Evolutionary conservation across 2,888 invertebrate genomes (phyloP), one percentile per base, ranked within the genome.

Genomic region (Limnephilus rhombicus): DNA sequence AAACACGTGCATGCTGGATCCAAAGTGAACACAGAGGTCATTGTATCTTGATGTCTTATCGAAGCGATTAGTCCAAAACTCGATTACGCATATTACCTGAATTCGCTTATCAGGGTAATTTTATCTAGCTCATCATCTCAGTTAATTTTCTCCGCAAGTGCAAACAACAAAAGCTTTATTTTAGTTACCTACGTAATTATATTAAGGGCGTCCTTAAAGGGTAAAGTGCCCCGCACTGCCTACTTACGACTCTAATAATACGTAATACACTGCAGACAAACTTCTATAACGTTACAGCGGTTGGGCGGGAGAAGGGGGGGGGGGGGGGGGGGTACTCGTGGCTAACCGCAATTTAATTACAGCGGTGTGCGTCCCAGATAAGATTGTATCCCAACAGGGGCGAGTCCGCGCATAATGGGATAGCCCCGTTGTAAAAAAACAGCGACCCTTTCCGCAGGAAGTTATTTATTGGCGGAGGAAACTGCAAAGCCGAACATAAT

Each of bases 261-360:
- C 68, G 24, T 68, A 68, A 68, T 68, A 68, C 24, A 68, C 68
- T 53, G 87, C 87, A 85, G 85, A 85, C 86, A 86, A 86, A 86
- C 49, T 86, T 37, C 83, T 41, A 83, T 86, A 49, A 86, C 45
- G 45, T 89, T 45, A 37, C 82, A 29, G 81, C 45, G 29, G 68
- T 68, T 53, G 18, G 68, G 68, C 18, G 24, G 68, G 68, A 24
- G 37, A 18, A 3, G 45, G 89, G 3, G 29, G 88, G 83, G 83
- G 12, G 45, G 89, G 3, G 29, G 88, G 83, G 83, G 18, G 83
- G 37, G 34, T 83, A 83, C 86, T 68, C 68, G 68, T 68, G 90
- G 89, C 93, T 93, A 93, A 93, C 93, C 93, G 92, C 93, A 92
- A 93, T 93, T 93, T 93, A 93, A 93, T 93, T 93, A 93, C 90